Conservation (phyloP, 2,888 invertebrate genomes). For the Tetanocera ferruginea region DNA sequence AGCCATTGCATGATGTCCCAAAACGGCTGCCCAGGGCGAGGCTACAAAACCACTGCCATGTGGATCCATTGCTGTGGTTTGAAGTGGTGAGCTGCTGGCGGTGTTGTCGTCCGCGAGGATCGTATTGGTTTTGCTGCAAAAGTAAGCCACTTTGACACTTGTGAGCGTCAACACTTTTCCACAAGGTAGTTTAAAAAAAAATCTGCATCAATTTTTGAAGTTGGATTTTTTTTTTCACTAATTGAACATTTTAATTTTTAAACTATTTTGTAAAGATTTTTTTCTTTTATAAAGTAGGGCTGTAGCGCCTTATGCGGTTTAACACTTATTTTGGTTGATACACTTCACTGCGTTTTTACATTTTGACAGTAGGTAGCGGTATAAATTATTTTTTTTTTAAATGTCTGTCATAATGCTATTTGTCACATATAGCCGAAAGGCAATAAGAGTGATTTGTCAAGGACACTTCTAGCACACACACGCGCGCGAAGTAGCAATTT, state of each 20-base stretch:
- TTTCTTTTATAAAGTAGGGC: not conserved
- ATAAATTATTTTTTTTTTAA: not conserved
- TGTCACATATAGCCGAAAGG: not conserved
- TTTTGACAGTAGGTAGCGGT: too few relatives aligned
- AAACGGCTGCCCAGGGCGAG: constrained; percentile 86
- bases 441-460: not conserved
- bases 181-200: not conserved
- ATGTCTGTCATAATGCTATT: not conserved
- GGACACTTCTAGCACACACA: not conserved
- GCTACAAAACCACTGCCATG: constrained; percentile 75
- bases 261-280: not conserved
- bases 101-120: not conserved
- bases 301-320: not conserved
- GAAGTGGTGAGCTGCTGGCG: not conserved
- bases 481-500: not conserved
- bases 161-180: not conserved
- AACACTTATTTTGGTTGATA: not conserved
- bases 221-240: not conserved
- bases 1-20: constrained; percentile 71
- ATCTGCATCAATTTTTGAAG: not conserved
- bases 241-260: not conserved
- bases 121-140: not conserved
- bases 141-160: constrained; percentile 14
- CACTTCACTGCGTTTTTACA: not conserved
- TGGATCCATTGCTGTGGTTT: constrained; percentile 21